Evolutionary conservation across 92 coral and sea anemone species (phyloP).

Genomic region (Blastomussa wellsi): DNA sequence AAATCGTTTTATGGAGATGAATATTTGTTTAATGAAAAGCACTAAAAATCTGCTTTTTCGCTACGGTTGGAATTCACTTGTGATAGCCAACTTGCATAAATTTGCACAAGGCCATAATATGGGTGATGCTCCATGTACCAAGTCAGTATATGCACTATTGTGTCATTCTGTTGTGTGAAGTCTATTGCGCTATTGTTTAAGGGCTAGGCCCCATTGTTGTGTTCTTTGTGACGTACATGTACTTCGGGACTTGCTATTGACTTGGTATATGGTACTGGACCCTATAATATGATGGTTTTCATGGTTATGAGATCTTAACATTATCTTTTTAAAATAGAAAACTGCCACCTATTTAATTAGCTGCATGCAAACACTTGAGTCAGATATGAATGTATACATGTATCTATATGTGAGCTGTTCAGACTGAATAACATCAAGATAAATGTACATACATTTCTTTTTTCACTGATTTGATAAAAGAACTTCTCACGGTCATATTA

Average conservation of each 20-base stretch:
- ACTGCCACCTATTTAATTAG: not conserved
- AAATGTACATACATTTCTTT: not conserved
- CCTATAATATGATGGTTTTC: not conserved
- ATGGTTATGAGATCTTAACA: not conserved
- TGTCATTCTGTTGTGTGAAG: too few species aligned
- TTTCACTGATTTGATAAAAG: not conserved
- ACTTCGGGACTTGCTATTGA: too few species aligned
- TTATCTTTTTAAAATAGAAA: not conserved
- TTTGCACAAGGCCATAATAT: not conserved
- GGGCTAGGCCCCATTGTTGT: too few species aligned
- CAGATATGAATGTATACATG: not conserved
- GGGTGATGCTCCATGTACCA: too few species aligned
- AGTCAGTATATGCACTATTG: too few species aligned
- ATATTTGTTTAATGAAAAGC: too few species aligned
- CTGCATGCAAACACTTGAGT: not conserved
- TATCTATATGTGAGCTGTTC: not conserved
- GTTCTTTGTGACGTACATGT: too few species aligned
- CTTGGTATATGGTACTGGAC: too few species aligned
- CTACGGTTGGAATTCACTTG: not conserved
- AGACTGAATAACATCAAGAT: not conserved
- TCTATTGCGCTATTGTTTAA: too few species aligned
- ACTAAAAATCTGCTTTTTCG: too few species aligned
- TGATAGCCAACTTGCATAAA: too few species aligned
- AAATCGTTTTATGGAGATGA: too few species aligned
- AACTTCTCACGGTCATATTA: not conserved